Base-by-base conservation (phyloP, 2,797 vertebrate species). In the Rhinoraja longicauda region DNA sequence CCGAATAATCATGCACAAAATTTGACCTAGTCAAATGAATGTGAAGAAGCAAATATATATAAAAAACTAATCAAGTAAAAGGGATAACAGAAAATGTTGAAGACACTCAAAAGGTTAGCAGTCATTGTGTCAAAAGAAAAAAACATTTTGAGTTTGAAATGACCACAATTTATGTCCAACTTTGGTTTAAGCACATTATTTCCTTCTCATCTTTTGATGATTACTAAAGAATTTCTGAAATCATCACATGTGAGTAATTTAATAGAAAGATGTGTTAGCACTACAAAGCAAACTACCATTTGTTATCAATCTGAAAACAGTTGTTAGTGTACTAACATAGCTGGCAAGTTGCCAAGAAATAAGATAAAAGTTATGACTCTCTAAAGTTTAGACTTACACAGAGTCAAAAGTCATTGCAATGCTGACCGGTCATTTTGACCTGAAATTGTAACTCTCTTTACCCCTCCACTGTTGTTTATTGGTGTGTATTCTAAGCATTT, bases 101-200 rank as follows among this genome's bases (percentile, higher is more conserved):
- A 36, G 36, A 88, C 17, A 67, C 17, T 88, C 17, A 88, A 62
- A 29, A 62, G 57, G 84, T 36, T 57, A 62, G 12, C 53, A 26
- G 4, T 57, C 57, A 62, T 62, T 67, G 59, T 19, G 0, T 36
- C 17, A 32, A 67, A 62, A 19, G 15, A 32, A 67, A 88, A 88
- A 67, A 62, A 15, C 8, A 62, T 67, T 88, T 88, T 36, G n/a
- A 67, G 36, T 88, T 88, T 64, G 84, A 88, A 88, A 88, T 88
- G 57, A 62, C 57, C 21, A 5, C 64, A 19, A 64, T 21, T 88
- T 88, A 36, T 19, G 64, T 26, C 59, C 17, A 64, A 21, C 7
- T 21, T 67, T 19, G 64, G 32, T 67, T 67, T 57, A 67, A 64
- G 17, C n/a, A 12, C 12, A 32, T 17, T 36, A 7, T 24, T 21